A percentile compares a stretch with the other conserved stretches of the same genome.
phyloP scores from a whole-genome alignment of 2,113 vertebrate genomes.

The human (Homo sapiens) region GRCh38 chr3:52943501-52944000 shows the following conservation, averaged over 20 bases:
- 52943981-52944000: neutral
- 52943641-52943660: constrained; percentile 1
- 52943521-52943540: constrained; percentile 89
- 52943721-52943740: constrained; percentile 30
- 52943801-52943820: constrained; percentile 21
- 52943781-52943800: neutral
- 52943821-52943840: neutral
- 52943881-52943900: constrained; percentile 39
- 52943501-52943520: constrained; percentile 96
- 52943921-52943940: constrained; percentile 17
- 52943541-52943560: constrained; percentile 98
- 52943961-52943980: neutral
- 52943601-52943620: neutral
- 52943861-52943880: neutral
- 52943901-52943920: constrained; percentile 37
- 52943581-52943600: constrained; percentile 93
- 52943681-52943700: constrained; percentile 19
- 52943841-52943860: constrained; percentile 32
- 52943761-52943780: neutral
- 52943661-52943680: constrained; percentile 2
- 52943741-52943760: neutral
- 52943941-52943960: neutral
- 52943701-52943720: neutral
- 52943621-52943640: neutral
- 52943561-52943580: constrained; percentile 95